These are phyloP conservation scores for Jacana jacana DNA, from an alignment of 2,113 vertebrate species.

Conservation along the genomic window DNA sequence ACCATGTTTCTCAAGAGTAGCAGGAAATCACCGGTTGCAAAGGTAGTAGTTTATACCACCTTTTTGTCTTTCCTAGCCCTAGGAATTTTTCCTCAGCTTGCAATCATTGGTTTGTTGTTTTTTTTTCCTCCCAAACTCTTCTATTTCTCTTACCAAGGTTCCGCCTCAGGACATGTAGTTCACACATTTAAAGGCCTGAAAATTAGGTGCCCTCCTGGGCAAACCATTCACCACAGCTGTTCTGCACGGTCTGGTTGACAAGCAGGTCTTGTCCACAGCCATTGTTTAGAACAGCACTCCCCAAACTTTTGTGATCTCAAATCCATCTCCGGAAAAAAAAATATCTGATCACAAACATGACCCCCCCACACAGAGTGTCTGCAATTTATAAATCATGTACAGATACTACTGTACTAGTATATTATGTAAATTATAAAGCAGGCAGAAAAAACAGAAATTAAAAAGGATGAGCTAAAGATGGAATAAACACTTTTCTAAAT, in stretches of 20 bases:
- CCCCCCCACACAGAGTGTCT: too few relatives aligned
- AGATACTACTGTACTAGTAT: background rate
- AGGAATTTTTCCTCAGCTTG: background rate
- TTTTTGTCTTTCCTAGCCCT: background rate
- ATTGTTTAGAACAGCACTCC: background rate
- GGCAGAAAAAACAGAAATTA: background rate
- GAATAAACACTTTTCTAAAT: background rate
- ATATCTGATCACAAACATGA: background rate
- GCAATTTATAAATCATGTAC: background rate
- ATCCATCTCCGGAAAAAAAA: accelerated
- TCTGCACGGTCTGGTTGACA: background rate
- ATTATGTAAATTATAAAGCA: background rate
- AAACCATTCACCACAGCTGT: background rate
- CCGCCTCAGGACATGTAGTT: background rate
- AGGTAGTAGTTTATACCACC: background rate
- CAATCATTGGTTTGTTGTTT: background rate
- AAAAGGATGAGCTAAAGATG: background rate
- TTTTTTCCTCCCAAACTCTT: background rate
- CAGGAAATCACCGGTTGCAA: background rate
- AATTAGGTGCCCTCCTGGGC: background rate
- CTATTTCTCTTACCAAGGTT: background rate
- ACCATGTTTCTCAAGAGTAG: background rate
- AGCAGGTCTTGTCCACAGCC: background rate
- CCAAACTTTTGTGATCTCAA: background rate
- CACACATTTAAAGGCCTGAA: background rate